A percentile compares a stretch with the other conserved stretches of the same genome.
Conservation (phyloP, 2,113 vertebrate species). For the Platanista minor region DNA sequence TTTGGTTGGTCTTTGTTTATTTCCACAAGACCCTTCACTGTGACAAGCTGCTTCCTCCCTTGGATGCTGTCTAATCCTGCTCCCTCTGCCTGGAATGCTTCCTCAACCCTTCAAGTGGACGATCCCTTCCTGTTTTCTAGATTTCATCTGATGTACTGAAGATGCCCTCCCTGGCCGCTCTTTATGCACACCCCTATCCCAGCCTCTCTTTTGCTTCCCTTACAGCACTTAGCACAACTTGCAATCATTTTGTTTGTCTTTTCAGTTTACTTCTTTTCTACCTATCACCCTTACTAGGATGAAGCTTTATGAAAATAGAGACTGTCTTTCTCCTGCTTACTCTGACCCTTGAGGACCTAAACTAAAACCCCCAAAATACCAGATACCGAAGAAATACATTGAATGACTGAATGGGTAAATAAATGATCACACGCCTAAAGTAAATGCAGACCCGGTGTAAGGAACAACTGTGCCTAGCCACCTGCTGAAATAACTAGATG, state of each 20-base stretch:
- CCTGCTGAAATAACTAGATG: background rate
- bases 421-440: background rate
- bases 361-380: background rate
- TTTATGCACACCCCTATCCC: background rate
- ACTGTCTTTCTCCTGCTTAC: background rate
- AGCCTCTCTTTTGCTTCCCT: background rate
- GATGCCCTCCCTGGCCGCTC: background rate
- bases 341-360: background rate
- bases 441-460: background rate
- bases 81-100: background rate
- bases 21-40: background rate
- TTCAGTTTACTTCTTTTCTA: background rate
- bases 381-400: background rate
- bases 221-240: background rate
- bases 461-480: background rate
- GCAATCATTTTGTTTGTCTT: background rate
- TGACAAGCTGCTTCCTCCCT: background rate
- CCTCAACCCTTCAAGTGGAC: background rate
- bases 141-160: background rate
- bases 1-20: background rate
- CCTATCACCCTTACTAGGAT: background rate
- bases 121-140: background rate
- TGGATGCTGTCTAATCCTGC: background rate
- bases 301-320: background rate
- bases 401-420: background rate